phyloP scores from a whole-genome alignment of 1,140 invertebrate genomes.

The Drosophila burlai region DNA sequence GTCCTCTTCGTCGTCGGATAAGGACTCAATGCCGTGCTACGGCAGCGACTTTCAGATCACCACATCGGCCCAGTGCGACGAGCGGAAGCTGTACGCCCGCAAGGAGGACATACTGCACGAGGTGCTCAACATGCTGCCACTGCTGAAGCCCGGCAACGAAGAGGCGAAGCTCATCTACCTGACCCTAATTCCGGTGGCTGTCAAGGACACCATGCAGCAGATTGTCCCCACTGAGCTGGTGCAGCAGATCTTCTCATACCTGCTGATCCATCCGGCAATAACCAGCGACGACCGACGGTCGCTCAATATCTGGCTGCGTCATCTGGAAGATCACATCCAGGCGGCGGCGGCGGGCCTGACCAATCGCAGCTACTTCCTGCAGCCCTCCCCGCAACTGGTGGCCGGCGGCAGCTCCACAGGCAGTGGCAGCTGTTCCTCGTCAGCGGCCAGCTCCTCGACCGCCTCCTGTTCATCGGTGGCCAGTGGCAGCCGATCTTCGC shows the following conservation, averaged over 20 bases:
- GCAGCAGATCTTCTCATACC: constrained; percentile 94
- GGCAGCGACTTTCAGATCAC: constrained; percentile 82
- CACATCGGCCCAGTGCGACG: constrained; percentile 61
- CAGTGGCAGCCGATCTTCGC: constrained; percentile 62
- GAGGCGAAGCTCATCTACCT: constrained; percentile 89
- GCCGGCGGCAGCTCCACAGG: constrained; percentile 46
- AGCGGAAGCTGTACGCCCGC: constrained; percentile 68
- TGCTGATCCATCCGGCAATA: constrained; percentile 97
- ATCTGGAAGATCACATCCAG: constrained; percentile 90
- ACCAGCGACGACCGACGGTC: constrained; percentile 90
- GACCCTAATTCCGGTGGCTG: constrained; percentile 85
- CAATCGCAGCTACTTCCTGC: constrained; percentile 58
- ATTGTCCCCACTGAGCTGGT: constrained; percentile 85
- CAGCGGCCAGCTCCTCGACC: constrained; percentile 37
- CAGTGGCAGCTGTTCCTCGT: constrained; percentile 32
- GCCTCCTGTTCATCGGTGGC: constrained; percentile 60
- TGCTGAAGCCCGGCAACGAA: constrained; percentile 93
- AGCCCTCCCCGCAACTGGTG: constrained; percentile 52
- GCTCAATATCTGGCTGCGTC: constrained; percentile 90
- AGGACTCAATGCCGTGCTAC: constrained; percentile 80
- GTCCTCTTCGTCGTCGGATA: constrained; percentile 79
- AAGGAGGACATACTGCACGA: constrained; percentile 81
- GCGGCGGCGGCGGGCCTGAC: constrained; percentile 70
- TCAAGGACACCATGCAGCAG: constrained; percentile 86
- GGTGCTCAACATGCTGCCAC: constrained; percentile 92